Evolutionary conservation across 1,140 invertebrate genomes (phyloP), one percentile per base, ranked within the genome.

Genomic region (Holotrichia oblita): DNA sequence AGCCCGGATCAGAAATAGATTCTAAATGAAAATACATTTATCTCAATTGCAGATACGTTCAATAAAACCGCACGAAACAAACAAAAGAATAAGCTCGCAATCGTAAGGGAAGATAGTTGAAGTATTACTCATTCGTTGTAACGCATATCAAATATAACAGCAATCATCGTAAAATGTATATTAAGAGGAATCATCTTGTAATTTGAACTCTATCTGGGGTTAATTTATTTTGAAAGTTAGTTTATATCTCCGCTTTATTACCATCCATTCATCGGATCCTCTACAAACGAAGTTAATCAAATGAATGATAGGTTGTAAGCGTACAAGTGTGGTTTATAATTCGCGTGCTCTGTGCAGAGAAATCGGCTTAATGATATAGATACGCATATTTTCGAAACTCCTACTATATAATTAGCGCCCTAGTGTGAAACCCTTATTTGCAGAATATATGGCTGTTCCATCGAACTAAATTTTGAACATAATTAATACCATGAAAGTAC

Each of bases 261-360:
- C 61, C 61, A 69, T 27, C 61, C 22, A 69, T 69, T 69, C 20
- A 69, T 69, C 6, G 61, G 22, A 22, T 69, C 27, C 17, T 69
- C 22, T 69, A 69, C 61, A 34, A 69, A 69, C 27, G 61, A 69
- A 27, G 22, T 22, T 69, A 69, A 69, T 69, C 61, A 69, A 69
- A 24, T 27, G 22, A 69, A 69, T 69, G 22, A 22, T 20, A 69
- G 61, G 61, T 69, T 69, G 22, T 22, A 69, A 69, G 10, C 61
- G 61, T 20, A 27, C 27, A 9, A 24, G 17, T 69, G 22, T 69
- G 22, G 22, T 69, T 69, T 69, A 27, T 69, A 69, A 24, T 69
- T 69, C 27, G 8, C 3, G 6, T 7, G 14, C 61, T 69, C 8
- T 34, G 22, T 69, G 24, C 27, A 27, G 61, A 69, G 61, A 27